Base-by-base conservation (phyloP, 1,140 invertebrate species). In the Ostrea denselamellosa region DNA sequence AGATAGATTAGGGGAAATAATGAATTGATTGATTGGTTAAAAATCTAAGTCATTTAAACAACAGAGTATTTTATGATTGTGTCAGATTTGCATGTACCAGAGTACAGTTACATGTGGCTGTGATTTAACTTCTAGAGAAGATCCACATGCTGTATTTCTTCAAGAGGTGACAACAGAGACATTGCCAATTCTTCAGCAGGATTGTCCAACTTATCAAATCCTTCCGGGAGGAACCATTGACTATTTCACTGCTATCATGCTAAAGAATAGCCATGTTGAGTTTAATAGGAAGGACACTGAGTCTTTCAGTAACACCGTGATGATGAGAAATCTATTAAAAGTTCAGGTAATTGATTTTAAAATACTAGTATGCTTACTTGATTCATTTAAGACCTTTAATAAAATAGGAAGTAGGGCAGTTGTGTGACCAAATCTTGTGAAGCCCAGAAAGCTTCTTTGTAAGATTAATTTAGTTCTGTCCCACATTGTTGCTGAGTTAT, bases 141-240 rank as follows among this genome's bases (percentile, higher is more conserved):
- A 95, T 51, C 95, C 96, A 12, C 96, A 96, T 92, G 93, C 96
- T 62, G 95, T 96, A 1, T 96, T 96, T 90, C 93, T 97, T 51
- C 96, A 97, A 94, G 96, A 97, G 94, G 94, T 97, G 22, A 94
- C 96, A 25, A 94, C 94, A 10, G 90, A 93, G 22, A 94, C 96
- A 4, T 93, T 94, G 82, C 87, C 86, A 25, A 89, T 94, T 25
- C 53, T 95, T 9, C 81, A 90, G 53, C 71, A 87, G n/a, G 54
- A 84, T 19, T 93, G 92, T 88, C 44, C 86, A 22, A 93, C 94
- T 25, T 96, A 96, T 90, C 90, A 94, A 77, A 92, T 95, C 62
- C 87, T 86, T 17, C 25, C 91, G 1, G 91, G 85, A 34, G 88
- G 92, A 83, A 88, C 92, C 44, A 71, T 85, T 52, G 93, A 92